Evolutionary conservation across 2,888 invertebrate species (phyloP).

Genomic region (Idaea straminata): DNA sequence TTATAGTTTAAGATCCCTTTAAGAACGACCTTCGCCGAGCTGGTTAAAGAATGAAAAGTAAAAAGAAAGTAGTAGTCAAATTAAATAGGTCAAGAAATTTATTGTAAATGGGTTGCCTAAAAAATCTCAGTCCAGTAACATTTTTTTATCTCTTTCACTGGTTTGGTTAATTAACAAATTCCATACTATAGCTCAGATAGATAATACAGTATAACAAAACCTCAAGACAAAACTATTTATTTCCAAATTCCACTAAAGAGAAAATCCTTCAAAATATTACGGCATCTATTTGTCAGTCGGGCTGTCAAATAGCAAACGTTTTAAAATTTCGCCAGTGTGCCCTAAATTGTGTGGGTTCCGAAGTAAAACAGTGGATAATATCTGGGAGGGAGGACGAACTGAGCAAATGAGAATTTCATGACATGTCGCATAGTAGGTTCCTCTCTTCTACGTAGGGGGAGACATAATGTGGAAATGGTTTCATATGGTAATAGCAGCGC

Average conservation of each 20-base stretch:
- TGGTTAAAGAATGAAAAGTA: too few species aligned
- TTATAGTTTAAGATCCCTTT: too few species aligned
- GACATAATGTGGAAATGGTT: conserved; percentile 12
- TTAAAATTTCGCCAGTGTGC: conserved; percentile 7
- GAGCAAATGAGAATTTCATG: conserved; percentile 40
- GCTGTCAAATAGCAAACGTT: conserved; percentile 1
- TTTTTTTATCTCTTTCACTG: too few species aligned
- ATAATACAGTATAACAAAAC: background rate
- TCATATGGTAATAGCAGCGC: too few species aligned
- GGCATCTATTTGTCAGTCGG: background rate
- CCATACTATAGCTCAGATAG: too few species aligned
- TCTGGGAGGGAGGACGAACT: conserved; percentile 23
- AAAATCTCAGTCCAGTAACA: too few species aligned
- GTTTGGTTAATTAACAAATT: too few species aligned
- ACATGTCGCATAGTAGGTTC: conserved; percentile 26
- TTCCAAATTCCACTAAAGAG: background rate
- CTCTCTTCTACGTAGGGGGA: background rate
- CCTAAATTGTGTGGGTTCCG: conserved; percentile 16
- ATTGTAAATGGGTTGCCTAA: too few species aligned
- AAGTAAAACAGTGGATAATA: conserved; percentile 27
- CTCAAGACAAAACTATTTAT: background rate
- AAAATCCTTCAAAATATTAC: background rate
- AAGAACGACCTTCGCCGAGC: too few species aligned
- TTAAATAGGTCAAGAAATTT: too few species aligned
- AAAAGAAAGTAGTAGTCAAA: too few species aligned